Percentiles rank a stretch among this genome's conserved stretches.
phyloP scores from a whole-genome alignment of 2,888 invertebrate genomes.

The Apantesis nais region DNA sequence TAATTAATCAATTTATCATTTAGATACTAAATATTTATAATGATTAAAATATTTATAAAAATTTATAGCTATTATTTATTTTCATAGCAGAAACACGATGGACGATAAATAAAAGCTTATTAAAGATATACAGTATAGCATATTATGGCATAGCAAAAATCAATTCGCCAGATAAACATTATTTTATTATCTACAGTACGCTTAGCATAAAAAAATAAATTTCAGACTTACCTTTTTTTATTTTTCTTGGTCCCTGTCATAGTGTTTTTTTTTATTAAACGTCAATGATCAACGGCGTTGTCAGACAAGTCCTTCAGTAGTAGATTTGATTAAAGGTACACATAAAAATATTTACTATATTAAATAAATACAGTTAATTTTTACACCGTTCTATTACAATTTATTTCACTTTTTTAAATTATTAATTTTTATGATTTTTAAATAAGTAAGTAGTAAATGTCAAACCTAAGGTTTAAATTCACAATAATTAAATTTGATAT shows the following conservation, averaged over 20 bases:
- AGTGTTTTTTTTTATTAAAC: not conserved
- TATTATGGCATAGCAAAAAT: not conserved
- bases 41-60: no score
- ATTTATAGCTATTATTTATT: not conserved
- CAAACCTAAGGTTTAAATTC: not conserved
- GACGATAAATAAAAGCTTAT: not conserved
- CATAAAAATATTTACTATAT: not conserved
- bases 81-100: not conserved
- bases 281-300: not conserved
- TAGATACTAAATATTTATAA: not conserved
- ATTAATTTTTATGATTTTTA: not conserved
- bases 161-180: not conserved
- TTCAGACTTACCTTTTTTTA: not conserved
- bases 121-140: not conserved
- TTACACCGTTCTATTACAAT: not conserved
- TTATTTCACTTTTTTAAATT: not conserved
- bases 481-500: not conserved
- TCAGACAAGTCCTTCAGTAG: not conserved
- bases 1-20: not conserved
- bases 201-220: not conserved
- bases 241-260: not conserved
- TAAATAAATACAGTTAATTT: not conserved
- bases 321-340: not conserved
- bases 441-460: not conserved
- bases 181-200: not conserved